A percentile compares a stretch with the other conserved stretches of the same genome.
These are phyloP conservation scores for Amphimedon queenslandica DNA, from an alignment of 37 sponge, comb jelly and placozoan genomes.

Conservation along the genomic window DNA sequence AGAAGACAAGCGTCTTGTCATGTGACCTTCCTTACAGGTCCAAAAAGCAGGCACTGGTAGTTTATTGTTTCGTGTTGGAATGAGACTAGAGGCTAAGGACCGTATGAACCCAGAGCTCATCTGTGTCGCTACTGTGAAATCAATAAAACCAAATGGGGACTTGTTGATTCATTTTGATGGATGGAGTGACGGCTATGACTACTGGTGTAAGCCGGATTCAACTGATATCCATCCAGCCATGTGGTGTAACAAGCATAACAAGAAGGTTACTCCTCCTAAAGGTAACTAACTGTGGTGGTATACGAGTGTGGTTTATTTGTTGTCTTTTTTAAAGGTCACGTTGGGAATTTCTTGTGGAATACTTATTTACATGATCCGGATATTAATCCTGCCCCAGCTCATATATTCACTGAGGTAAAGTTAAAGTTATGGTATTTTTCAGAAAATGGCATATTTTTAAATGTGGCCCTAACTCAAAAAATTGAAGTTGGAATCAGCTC, in stretches of 20 bases:
- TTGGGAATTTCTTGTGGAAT: no score
- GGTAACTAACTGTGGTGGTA: no score
- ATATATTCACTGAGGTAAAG: no score
- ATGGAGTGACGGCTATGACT: conserved; percentile 57
- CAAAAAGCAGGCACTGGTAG: conserved; percentile 50
- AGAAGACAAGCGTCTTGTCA: background rate
- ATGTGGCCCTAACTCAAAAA: no score
- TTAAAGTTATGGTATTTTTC: no score
- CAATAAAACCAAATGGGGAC: conserved; percentile 20
- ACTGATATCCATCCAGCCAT: conserved; percentile 71
- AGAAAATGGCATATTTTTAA: no score
- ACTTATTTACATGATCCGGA: no score
- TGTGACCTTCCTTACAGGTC: no score
- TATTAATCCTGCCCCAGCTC: no score
- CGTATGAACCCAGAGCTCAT: conserved; percentile 50
- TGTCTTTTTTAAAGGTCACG: no score
- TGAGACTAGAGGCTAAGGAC: conserved; percentile 75
- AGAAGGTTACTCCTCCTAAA: conserved; percentile 13
- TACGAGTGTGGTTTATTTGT: no score
- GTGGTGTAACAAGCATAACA: conserved; percentile 53
- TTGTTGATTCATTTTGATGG: conserved; percentile 83
- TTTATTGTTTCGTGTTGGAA: conserved; percentile 36
- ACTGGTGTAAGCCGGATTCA: conserved; percentile 46
- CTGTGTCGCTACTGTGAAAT: conserved; percentile 65
- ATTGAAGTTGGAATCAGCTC: no score